Evolutionary conservation across 2,797 vertebrate species (phyloP).

Genomic region (Glossophaga mutica): DNA sequence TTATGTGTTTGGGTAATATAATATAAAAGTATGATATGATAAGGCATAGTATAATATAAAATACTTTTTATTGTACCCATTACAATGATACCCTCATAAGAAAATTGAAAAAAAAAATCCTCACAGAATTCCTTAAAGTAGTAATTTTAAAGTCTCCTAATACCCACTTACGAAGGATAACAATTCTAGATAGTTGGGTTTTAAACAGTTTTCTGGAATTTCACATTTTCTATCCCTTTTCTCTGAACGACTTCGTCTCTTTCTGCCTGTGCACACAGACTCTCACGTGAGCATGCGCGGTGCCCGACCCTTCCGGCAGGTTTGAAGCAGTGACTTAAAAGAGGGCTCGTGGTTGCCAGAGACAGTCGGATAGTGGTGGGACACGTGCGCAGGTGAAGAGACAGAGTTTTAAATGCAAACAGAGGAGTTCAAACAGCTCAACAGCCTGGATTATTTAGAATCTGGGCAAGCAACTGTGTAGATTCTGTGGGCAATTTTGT

Average conservation of each 20-base stretch:
- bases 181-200: not conserved
- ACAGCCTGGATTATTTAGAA: not conserved
- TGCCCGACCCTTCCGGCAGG: not conserved
- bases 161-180: not conserved
- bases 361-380: not conserved
- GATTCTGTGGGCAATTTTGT: not conserved
- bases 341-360: not conserved
- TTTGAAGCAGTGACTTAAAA: not conserved
- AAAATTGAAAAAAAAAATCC: not conserved
- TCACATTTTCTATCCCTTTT: not conserved
- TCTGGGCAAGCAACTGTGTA: not conserved
- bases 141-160: not conserved
- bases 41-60: not conserved
- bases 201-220: not conserved
- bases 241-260: not conserved
- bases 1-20: not conserved
- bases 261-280: not conserved
- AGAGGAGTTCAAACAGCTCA: not conserved
- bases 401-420: not conserved
- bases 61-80: not conserved
- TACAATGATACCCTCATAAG: not conserved
- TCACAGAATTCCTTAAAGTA: not conserved
- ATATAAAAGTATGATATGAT: not conserved
- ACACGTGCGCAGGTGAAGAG: not conserved
- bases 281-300: not conserved